These are phyloP conservation scores for Tragelaphus oryx DNA, from an alignment of 2,797 vertebrate species.

Conservation along the genomic window DNA sequence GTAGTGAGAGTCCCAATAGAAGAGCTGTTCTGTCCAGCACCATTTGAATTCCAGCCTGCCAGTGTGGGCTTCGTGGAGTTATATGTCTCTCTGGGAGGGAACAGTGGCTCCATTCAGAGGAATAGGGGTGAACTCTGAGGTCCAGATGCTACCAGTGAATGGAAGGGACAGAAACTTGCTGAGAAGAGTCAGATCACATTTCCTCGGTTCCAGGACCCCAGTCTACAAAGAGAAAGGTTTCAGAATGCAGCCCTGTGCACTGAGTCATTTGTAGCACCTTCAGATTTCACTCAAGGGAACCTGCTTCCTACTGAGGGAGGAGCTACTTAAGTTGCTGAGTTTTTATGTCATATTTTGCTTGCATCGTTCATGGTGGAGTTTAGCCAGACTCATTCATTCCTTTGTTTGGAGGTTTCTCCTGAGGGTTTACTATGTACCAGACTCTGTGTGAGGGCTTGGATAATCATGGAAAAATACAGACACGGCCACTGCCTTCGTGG, in stretches of 20 bases:
- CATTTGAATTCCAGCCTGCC: background rate
- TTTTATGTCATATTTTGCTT: background rate
- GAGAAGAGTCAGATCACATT: background rate
- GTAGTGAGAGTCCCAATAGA: background rate
- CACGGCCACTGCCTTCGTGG: background rate
- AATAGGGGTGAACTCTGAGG: background rate
- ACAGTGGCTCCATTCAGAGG: slow-evolving; percentile 15
- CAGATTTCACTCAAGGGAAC: background rate
- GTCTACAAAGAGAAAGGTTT: background rate
- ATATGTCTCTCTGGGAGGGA: background rate
- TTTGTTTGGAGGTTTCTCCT: background rate
- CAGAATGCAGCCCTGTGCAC: background rate
- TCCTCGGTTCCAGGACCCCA: background rate
- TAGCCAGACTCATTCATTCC: background rate
- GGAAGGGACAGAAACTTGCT: background rate
- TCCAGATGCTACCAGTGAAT: background rate
- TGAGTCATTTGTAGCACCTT: background rate
- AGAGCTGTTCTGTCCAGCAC: background rate
- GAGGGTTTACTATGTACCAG: background rate
- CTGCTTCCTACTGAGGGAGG: background rate
- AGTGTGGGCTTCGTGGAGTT: background rate
- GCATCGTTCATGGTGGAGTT: background rate
- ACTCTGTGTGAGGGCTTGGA: background rate
- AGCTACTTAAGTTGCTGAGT: background rate
- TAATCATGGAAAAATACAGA: background rate